Conservation (phyloP, 2,113 vertebrate species). For the Neolamprologus variostigma region DNA sequence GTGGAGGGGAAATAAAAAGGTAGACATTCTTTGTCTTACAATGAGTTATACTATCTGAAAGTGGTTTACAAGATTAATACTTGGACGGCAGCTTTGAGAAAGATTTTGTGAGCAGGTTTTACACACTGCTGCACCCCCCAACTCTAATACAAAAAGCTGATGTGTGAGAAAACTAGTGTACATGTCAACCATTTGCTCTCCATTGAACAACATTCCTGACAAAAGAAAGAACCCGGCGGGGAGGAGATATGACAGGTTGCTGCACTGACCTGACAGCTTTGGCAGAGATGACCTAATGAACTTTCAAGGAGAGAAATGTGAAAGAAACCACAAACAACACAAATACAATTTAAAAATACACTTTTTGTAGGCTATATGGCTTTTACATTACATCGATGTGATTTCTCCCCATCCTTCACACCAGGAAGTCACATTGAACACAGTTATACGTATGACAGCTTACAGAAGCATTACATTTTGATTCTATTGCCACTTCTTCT, state of each 20-base stretch:
- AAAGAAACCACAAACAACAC: not conserved
- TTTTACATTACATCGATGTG: not conserved
- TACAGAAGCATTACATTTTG: not conserved
- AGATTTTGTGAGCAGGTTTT: not conserved
- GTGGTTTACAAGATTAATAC: not conserved
- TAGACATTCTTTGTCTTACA: not conserved
- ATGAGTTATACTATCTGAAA: not conserved
- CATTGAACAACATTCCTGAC: not conserved
- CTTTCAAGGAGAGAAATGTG: not conserved
- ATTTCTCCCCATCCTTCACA: not conserved
- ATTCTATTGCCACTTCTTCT: not conserved
- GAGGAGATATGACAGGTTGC: not conserved
- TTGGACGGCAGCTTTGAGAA: not conserved
- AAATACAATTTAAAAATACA: not conserved
- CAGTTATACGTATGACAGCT: not conserved
- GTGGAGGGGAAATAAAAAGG: not conserved
- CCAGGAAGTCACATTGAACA: not conserved
- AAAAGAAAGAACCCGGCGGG: not conserved
- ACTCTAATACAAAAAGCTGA: not conserved
- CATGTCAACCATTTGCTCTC: not conserved
- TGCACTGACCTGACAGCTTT: not conserved
- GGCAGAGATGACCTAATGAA: not conserved
- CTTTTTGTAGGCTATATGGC: not conserved
- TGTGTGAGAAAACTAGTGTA: not conserved
- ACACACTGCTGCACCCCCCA: not conserved